Conservation (phyloP, 1,140 invertebrate genomes). For the Ceratina australensis region DNA sequence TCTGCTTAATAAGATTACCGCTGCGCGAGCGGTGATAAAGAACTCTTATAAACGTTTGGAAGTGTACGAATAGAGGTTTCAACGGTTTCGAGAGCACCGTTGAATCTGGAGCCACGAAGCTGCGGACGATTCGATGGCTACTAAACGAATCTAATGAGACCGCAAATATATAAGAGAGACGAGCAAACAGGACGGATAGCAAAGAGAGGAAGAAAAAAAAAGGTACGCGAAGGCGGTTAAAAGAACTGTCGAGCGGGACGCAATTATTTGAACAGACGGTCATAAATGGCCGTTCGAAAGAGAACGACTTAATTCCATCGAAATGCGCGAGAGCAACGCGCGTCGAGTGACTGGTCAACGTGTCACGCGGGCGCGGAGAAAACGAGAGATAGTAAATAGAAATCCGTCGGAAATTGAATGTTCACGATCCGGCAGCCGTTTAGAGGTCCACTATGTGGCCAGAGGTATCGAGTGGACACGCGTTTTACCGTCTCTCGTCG, state of each 20-base stretch:
- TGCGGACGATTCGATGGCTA: neutral
- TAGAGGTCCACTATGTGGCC: conserved; percentile 2
- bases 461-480: conserved; percentile 31
- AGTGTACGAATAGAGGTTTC: neutral
- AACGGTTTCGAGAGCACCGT: neutral
- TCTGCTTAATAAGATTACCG: neutral
- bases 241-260: neutral
- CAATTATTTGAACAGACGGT: conserved; percentile 27
- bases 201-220: too few species aligned
- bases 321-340: conserved; percentile 10
- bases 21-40: neutral
- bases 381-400: conserved; percentile 47
- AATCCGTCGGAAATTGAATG: conserved; percentile 54
- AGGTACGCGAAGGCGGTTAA: neutral
- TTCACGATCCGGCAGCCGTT: conserved; percentile 31
- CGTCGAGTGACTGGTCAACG: conserved; percentile 12
- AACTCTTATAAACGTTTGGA: neutral
- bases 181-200: too few species aligned
- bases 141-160: neutral
- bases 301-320: conserved; percentile 37
- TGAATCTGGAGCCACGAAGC: neutral
- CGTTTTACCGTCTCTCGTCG: conserved; percentile 14
- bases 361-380: conserved; percentile 11
- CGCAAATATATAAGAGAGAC: too few species aligned
- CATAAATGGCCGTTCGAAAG: conserved; percentile 11